phyloP scores from a whole-genome alignment of 2,797 vertebrate species.

The Perodicticus potto region DNA sequence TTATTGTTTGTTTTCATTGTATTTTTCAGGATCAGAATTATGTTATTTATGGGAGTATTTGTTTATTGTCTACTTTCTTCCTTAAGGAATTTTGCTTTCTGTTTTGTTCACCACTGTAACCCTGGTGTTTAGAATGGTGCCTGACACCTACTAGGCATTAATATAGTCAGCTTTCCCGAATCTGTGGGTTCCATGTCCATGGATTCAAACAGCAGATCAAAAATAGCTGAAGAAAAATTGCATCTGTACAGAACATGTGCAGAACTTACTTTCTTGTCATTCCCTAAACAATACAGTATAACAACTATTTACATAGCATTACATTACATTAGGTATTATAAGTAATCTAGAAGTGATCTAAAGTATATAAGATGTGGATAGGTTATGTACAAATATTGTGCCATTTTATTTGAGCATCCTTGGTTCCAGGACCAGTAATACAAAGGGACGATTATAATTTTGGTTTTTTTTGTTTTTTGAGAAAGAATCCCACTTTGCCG shows the following conservation, averaged over 20 bases:
- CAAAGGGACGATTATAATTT: too few relatives aligned
- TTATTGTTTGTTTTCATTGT: background rate
- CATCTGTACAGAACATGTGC: background rate
- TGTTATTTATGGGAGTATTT: conserved; percentile 26
- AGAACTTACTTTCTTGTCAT: background rate
- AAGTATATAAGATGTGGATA: too few relatives aligned
- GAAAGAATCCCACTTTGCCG: too few relatives aligned
- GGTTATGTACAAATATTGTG: too few relatives aligned
- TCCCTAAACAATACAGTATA: background rate
- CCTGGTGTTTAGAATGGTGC: background rate
- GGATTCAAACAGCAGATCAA: background rate
- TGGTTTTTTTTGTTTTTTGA: too few relatives aligned
- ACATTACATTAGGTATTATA: too few relatives aligned
- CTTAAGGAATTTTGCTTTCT: conserved; percentile 22
- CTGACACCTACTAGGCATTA: conserved; percentile 20
- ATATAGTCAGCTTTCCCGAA: background rate
- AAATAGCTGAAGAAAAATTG: background rate
- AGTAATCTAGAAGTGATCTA: too few relatives aligned
- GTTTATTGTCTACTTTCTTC: background rate
- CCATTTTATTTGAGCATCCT: too few relatives aligned
- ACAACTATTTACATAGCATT: too few relatives aligned
- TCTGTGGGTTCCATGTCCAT: background rate
- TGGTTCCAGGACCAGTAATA: too few relatives aligned
- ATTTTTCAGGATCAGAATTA: background rate
- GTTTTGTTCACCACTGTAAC: background rate